phyloP scores from a whole-genome alignment of 2,113 vertebrate species.

The Nematolebias whitei region DNA sequence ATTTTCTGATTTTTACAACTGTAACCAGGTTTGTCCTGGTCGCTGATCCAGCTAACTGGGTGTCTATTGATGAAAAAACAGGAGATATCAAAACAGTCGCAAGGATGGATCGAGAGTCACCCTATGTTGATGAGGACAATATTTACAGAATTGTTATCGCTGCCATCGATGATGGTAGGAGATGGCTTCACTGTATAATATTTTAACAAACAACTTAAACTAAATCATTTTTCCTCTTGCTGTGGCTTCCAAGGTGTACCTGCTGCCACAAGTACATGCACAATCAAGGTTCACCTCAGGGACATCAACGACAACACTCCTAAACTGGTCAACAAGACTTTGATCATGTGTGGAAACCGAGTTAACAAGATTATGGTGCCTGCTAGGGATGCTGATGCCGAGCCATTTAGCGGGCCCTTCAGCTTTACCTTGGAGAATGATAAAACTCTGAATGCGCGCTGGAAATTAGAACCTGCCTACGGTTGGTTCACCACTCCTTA shows the following conservation, averaged over 20 bases:
- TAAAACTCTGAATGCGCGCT: slow-evolving; percentile 40
- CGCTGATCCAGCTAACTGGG: slow-evolving; percentile 78
- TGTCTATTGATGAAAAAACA: slow-evolving; percentile 75
- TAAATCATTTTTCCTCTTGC: not conserved
- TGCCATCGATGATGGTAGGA: slow-evolving; percentile 81
- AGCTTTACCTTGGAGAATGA: slow-evolving; percentile 67
- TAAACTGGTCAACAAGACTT: slow-evolving; percentile 31
- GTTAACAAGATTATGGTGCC: slow-evolving; percentile 42
- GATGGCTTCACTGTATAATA: not conserved
- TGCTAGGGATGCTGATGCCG: slow-evolving; percentile 59
- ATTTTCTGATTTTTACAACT: not conserved
- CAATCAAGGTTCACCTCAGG: slow-evolving; percentile 74
- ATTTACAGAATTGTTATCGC: slow-evolving; percentile 73
- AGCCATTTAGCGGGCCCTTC: slow-evolving; percentile 79
- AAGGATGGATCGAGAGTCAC: slow-evolving; percentile 82
- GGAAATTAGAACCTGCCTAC: slow-evolving; percentile 74
- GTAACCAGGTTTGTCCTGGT: slow-evolving; percentile 70
- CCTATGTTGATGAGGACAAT: slow-evolving; percentile 60
- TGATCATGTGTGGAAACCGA: slow-evolving; percentile 73
- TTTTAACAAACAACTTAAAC: not conserved
- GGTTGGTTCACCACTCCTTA: slow-evolving; percentile 57
- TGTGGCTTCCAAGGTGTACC: slow-evolving; percentile 73
- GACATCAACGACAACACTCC: slow-evolving; percentile 81
- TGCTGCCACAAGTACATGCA: slow-evolving; percentile 73
- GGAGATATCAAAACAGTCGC: slow-evolving; percentile 72